phyloP scores from a whole-genome alignment of 2,888 invertebrate genomes.

The Chloromyia formosa region DNA sequence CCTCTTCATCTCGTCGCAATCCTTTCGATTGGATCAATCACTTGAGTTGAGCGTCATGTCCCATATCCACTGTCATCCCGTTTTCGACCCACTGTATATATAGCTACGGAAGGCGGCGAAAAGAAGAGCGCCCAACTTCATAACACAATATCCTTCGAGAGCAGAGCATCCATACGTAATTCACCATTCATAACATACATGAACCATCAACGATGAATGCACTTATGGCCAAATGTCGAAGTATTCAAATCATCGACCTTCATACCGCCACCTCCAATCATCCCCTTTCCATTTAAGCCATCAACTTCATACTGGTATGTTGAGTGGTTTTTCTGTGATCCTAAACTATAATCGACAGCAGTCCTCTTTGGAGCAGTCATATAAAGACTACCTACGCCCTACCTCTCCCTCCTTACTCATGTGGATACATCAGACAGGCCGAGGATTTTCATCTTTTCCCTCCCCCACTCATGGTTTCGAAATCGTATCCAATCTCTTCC shows the following conservation, averaged over 20 bases:
- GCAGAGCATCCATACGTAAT: slow-evolving; percentile 13
- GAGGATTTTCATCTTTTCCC: background rate
- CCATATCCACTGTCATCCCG: background rate
- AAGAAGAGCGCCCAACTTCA: background rate
- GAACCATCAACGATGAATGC: slow-evolving; percentile 38
- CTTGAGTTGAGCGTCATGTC: background rate
- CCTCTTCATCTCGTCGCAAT: slow-evolving; percentile 28
- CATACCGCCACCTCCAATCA: background rate
- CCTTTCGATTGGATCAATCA: slow-evolving; percentile 29
- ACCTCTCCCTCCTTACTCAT: background rate
- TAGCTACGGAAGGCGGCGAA: no score
- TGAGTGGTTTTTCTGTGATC: slow-evolving; percentile 1
- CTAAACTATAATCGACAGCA: slow-evolving; percentile 24
- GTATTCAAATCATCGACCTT: slow-evolving; percentile 30
- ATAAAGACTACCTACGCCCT: background rate
- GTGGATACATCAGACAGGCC: background rate
- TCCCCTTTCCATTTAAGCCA: background rate
- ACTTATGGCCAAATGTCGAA: slow-evolving; percentile 41
- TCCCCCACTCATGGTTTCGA: background rate
- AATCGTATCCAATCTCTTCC: background rate
- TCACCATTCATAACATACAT: slow-evolving; percentile 41
- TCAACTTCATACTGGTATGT: background rate
- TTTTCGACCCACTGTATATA: background rate
- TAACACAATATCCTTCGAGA: slow-evolving; percentile 12
- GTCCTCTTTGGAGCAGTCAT: background rate